A percentile compares a stretch with the other conserved stretches of the same genome.
These are phyloP conservation scores for Pseudomyrmex sp. DNA, from an alignment of 1,140 invertebrate species.

Conservation along the genomic window DNA sequence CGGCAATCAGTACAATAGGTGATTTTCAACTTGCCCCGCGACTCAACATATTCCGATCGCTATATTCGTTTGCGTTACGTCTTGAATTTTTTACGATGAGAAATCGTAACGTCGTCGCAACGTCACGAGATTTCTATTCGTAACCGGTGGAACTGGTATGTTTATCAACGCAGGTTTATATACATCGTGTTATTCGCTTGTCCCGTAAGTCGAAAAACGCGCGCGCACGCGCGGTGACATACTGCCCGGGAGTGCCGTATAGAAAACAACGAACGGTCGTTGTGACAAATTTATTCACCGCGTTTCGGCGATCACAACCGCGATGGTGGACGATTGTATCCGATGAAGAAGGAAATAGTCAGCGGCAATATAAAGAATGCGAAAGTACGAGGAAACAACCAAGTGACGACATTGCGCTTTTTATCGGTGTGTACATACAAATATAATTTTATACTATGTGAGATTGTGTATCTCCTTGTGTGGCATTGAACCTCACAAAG, in stretches of 20 bases:
- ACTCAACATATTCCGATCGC: not conserved
- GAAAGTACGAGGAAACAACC: too few species aligned
- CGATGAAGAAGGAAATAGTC: not conserved
- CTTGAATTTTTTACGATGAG: not conserved
- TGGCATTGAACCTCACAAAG: too few species aligned
- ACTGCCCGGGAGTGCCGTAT: not conserved
- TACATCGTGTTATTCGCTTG: not conserved
- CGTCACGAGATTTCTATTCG: not conserved
- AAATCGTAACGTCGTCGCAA: not conserved
- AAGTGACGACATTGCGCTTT: too few species aligned
- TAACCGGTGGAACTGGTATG: not conserved
- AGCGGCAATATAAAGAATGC: too few species aligned
- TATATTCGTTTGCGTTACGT: not conserved
- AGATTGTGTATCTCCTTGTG: too few species aligned
- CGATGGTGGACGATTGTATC: not conserved
- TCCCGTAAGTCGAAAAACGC: not conserved
- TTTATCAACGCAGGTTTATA: not conserved
- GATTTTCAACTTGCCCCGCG: too few species aligned
- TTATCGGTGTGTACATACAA: too few species aligned
- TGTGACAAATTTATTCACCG: constrained; percentile 14
- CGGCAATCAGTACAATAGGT: too few species aligned
- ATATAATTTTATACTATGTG: too few species aligned
- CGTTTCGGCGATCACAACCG: not conserved
- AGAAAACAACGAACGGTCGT: constrained; percentile 20
- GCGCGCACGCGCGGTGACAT: too few species aligned